Conservation (phyloP, 2,888 invertebrate species). For the Torymus texanus region DNA sequence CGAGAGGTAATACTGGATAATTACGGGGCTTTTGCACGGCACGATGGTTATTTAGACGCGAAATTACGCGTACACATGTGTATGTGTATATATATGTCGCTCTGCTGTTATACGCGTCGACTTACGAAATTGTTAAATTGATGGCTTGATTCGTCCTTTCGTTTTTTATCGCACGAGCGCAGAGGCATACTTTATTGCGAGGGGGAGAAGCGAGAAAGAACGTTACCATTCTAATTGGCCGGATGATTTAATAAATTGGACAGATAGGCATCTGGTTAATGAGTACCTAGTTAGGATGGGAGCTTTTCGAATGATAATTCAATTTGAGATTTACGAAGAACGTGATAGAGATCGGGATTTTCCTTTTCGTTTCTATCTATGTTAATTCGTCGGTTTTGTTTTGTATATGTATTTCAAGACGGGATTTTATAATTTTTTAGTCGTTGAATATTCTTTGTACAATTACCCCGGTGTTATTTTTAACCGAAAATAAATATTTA, state of each 20-base stretch:
- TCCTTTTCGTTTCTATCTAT: slow-evolving; percentile 8
- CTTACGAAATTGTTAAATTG: slow-evolving; percentile 54
- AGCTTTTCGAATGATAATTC: slow-evolving; percentile 47
- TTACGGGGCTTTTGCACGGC: slow-evolving; percentile 13
- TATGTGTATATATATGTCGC: too few species aligned
- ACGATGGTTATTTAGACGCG: slow-evolving; percentile 31
- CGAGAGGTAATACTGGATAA: slow-evolving; percentile 44
- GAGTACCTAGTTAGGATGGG: neutral
- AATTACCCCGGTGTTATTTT: too few species aligned
- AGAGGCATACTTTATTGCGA: neutral
- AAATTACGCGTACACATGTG: too few species aligned
- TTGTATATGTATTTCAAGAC: too few species aligned
- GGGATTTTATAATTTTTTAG: too few species aligned
- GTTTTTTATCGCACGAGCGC: neutral
- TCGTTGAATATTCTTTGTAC: too few species aligned
- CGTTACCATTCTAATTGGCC: slow-evolving; percentile 42
- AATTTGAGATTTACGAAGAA: slow-evolving; percentile 31
- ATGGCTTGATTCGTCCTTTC: slow-evolving; percentile 44
- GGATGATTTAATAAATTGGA: slow-evolving; percentile 54
- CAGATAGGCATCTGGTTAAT: slow-evolving; percentile 43
- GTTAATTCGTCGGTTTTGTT: too few species aligned
- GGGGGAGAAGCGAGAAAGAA: neutral
- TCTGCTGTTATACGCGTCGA: slow-evolving; percentile 32
- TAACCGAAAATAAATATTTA: too few species aligned
- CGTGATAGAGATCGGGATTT: neutral